Evolutionary conservation across 2,797 vertebrate species (phyloP).

Genomic region (Tarsius wallacei): DNA sequence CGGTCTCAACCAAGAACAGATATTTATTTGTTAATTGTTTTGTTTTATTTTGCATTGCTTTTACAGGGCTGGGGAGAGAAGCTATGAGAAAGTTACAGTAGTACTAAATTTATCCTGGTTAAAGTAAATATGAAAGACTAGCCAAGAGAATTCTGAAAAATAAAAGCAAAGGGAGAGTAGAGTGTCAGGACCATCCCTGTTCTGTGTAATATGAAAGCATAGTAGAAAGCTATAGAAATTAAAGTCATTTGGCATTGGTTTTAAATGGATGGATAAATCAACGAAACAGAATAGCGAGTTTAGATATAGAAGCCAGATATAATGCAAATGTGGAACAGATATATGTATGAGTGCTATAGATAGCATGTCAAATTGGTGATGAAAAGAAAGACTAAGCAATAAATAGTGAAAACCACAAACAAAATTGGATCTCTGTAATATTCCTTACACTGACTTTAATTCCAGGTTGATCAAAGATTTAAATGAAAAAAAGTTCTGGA

Average conservation of each 20-base stretch:
- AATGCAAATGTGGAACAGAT: not conserved
- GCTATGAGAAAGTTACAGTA: constrained; percentile 1
- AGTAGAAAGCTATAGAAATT: constrained; percentile 43
- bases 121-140: constrained; percentile 49
- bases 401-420: constrained; percentile 28
- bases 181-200: not conserved
- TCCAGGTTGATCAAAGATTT: constrained; percentile 18
- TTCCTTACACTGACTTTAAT: not conserved
- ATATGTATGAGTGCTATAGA: not conserved
- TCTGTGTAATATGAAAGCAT: constrained; percentile 3
- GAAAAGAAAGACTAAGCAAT: not conserved
- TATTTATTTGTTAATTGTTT: not conserved
- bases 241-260: constrained; percentile 6
- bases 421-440: not conserved
- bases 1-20: not conserved
- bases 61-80: not conserved
- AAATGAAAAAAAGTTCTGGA: not conserved
- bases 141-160: constrained; percentile 36
- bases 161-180: not conserved
- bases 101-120: not conserved
- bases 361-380: constrained; percentile 38
- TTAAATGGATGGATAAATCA: constrained; percentile 7
- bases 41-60: not conserved
- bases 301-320: constrained; percentile 50
- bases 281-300: constrained; percentile 4